Percentiles rank a stretch among this genome's conserved stretches.
Evolutionary conservation across 2,888 invertebrate genomes (phyloP).

Genomic region (Drosophila neutralis): DNA sequence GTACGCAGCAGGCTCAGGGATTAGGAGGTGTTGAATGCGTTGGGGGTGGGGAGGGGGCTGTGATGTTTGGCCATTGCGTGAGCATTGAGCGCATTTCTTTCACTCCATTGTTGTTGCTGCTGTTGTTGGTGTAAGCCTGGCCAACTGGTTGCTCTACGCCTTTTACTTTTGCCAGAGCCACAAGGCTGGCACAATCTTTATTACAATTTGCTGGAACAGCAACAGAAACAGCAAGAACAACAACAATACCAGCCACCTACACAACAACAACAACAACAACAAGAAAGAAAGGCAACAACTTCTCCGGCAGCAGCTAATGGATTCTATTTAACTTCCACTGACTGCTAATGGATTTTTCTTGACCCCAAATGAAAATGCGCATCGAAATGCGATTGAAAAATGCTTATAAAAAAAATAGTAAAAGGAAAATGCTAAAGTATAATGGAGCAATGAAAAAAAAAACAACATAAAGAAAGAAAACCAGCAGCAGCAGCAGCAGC

Average conservation of each 20-base stretch:
- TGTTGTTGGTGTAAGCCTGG: slow-evolving; percentile 5
- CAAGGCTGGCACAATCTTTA: slow-evolving; percentile 58
- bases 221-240: slow-evolving; percentile 25
- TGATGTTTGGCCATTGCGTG: slow-evolving; percentile 42
- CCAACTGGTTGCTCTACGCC: slow-evolving; percentile 44
- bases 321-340: slow-evolving; percentile 84
- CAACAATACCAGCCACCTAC: slow-evolving; percentile 11
- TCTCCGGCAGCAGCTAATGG: slow-evolving; percentile 80
- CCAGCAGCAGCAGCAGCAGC: slow-evolving; percentile 29
- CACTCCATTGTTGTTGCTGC: slow-evolving; percentile 31
- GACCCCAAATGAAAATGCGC: slow-evolving; percentile 84
- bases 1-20: neutral
- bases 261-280: slow-evolving; percentile 27
- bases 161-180: slow-evolving; percentile 54
- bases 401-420: slow-evolving; percentile 70
- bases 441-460: slow-evolving; percentile 62
- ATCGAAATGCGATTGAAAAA: slow-evolving; percentile 80
- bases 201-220: slow-evolving; percentile 60
- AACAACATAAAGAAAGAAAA: slow-evolving; percentile 26
- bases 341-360: slow-evolving; percentile 85
- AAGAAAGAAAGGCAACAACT: slow-evolving; percentile 57
- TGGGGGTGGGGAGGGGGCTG: neutral
- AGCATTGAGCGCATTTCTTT: slow-evolving; percentile 44
- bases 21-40: neutral
- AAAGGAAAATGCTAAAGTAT: slow-evolving; percentile 58